Conservation (phyloP, 2,113 vertebrate genomes). For the Meles meles region DNA sequence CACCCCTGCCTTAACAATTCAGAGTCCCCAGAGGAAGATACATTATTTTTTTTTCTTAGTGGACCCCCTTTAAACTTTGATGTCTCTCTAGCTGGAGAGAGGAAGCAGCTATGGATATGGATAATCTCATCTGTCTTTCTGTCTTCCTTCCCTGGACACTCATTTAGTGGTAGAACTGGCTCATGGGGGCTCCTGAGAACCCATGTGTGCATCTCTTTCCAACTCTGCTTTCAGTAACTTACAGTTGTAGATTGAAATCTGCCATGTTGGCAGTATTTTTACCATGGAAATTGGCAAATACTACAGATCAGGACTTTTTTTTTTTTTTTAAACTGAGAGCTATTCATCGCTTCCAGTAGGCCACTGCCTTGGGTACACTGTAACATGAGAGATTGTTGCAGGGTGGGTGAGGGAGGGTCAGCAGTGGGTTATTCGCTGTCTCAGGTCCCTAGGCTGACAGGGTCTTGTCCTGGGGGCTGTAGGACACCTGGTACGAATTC, state of each 20-base stretch:
- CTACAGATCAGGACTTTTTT: neutral
- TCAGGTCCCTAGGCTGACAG: neutral
- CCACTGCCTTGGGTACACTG: neutral
- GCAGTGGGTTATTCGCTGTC: neutral
- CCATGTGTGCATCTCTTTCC: neutral
- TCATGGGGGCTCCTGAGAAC: neutral
- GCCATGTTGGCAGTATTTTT: neutral
- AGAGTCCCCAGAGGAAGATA: neutral
- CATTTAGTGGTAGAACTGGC: neutral
- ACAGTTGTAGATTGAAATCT: neutral
- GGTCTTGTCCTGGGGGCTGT: conserved; percentile 50
- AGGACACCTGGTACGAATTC: conserved; percentile 99
- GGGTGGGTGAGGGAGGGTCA: neutral
- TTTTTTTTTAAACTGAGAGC: neutral
- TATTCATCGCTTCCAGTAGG: neutral
- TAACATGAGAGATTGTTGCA: neutral
- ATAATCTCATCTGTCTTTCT: neutral
- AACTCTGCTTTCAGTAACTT: neutral
- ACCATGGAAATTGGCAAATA: neutral
- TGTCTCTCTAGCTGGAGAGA: neutral
- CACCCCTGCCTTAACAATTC: neutral
- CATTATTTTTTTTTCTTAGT: neutral
- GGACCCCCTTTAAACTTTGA: neutral
- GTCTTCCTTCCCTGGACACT: neutral
- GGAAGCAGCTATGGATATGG: neutral